A percentile compares a stretch with the other conserved stretches of the same genome.
These are phyloP conservation scores for Ceryle rudis DNA, from an alignment of 2,797 vertebrate genomes.

Conservation along the genomic window DNA sequence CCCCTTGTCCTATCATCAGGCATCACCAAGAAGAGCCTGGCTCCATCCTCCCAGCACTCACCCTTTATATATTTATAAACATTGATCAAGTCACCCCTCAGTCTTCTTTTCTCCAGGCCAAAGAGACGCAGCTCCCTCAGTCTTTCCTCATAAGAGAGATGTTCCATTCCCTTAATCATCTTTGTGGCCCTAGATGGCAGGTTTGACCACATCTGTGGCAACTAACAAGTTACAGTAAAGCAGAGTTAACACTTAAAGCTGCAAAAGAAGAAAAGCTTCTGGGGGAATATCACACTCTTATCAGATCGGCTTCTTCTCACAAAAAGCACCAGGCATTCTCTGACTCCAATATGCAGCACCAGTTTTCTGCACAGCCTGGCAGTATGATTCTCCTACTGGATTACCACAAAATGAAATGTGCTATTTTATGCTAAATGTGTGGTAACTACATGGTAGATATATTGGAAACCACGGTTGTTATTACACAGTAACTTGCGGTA, in stretches of 20 bases:
- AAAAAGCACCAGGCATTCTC: not conserved
- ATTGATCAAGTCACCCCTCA: no score
- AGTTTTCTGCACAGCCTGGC: not conserved
- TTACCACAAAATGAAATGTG: not conserved
- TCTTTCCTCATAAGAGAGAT: no score
- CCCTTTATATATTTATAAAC: no score
- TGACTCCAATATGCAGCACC: fast-evolving
- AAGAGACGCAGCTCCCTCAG: no score
- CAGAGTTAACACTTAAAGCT: not conserved
- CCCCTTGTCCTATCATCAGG: no score
- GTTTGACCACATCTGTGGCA: not conserved
- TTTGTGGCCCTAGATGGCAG: no score
- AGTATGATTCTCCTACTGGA: not conserved
- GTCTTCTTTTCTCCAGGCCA: no score
- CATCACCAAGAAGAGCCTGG: no score
- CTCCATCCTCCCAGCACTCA: no score
- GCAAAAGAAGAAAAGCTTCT: not conserved
- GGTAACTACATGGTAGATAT: conserved; percentile 26
- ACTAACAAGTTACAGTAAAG: not conserved
- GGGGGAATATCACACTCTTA: not conserved
- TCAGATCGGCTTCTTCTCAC: not conserved
- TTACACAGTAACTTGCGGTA: not conserved
- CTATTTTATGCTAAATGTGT: conserved; percentile 48
- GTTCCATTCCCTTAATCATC: no score
- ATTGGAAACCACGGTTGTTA: conserved; percentile 14